Conservation (phyloP, 1,140 invertebrate species). For the Druon quercuslanigerum region DNA sequence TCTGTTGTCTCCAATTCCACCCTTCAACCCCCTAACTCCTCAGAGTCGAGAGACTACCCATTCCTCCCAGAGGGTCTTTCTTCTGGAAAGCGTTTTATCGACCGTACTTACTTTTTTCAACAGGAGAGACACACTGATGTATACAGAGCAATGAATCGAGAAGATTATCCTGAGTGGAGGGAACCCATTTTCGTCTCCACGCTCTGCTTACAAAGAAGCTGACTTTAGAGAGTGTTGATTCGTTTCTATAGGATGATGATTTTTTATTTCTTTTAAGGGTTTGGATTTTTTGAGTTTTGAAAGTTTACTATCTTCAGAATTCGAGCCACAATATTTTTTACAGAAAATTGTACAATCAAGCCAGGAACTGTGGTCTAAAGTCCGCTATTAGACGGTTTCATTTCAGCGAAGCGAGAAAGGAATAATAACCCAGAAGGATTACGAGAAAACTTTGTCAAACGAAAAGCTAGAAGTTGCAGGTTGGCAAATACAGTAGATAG, state of each 20-base stretch:
- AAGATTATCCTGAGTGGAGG: constrained; percentile 11
- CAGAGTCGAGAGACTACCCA: too few species aligned
- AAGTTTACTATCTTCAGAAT: too few species aligned
- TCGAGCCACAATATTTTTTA: too few species aligned
- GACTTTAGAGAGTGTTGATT: neutral
- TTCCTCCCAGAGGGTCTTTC: constrained; percentile 37
- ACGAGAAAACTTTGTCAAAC: neutral
- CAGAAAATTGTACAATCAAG: too few species aligned
- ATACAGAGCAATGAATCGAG: constrained; percentile 38
- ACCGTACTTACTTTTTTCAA: constrained; percentile 59
- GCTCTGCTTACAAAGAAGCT: neutral
- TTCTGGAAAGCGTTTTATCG: constrained; percentile 69
- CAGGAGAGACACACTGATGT: constrained; percentile 30
- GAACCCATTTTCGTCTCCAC: neutral
- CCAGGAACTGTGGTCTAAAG: neutral
- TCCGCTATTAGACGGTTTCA: neutral
- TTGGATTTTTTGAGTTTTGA: too few species aligned
- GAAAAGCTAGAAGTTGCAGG: constrained; percentile 11
- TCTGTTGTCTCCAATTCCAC: constrained; percentile 48
- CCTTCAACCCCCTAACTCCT: constrained; percentile 1
- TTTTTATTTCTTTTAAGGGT: too few species aligned
- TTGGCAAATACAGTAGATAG: neutral
- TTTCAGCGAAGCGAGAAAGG: neutral
- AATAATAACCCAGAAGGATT: neutral
- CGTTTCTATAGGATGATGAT: too few species aligned